These are phyloP conservation scores for Brachymystax lenok DNA, from an alignment of 2,797 vertebrate genomes.

Conservation along the genomic window DNA sequence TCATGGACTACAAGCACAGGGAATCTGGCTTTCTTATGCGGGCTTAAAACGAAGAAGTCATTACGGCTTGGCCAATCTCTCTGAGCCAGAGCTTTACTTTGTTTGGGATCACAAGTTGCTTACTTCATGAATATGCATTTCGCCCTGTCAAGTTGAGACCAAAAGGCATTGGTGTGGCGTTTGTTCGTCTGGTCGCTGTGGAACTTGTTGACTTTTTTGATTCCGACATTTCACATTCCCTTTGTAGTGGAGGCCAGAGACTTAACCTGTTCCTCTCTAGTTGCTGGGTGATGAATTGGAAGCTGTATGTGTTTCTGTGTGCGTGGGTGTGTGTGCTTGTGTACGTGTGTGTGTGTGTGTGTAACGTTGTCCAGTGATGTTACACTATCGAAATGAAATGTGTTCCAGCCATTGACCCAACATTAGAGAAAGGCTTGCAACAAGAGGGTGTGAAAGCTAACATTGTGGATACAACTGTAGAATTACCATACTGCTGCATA, in stretches of 20 bases:
- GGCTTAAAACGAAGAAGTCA: slow-evolving; percentile 89
- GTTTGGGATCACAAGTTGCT: slow-evolving; percentile 87
- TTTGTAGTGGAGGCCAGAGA: slow-evolving; percentile 64
- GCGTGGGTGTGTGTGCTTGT: slow-evolving; percentile 16
- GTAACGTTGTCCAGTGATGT: slow-evolving; percentile 3
- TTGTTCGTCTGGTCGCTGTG: slow-evolving; percentile 72
- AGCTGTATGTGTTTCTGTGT: not conserved
- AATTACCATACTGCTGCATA: slow-evolving; percentile 53
- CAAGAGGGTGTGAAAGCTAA: slow-evolving; percentile 57
- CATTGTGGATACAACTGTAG: slow-evolving; percentile 60
- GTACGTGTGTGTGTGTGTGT: slow-evolving; percentile 12
- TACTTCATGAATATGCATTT: slow-evolving; percentile 87
- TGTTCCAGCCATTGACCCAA: slow-evolving; percentile 34
- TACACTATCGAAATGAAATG: slow-evolving; percentile 38
- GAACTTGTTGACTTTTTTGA: slow-evolving; percentile 81
- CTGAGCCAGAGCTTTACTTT: slow-evolving; percentile 85
- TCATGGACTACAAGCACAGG: slow-evolving; percentile 95
- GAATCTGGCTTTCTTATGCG: slow-evolving; percentile 86
- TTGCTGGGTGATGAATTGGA: slow-evolving; percentile 31
- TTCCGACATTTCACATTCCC: slow-evolving; percentile 70
- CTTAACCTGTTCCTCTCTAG: slow-evolving; percentile 59
- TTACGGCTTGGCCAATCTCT: slow-evolving; percentile 85
- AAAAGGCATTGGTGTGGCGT: slow-evolving; percentile 73
- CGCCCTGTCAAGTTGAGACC: slow-evolving; percentile 79
- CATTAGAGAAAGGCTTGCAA: slow-evolving; percentile 44